These are phyloP conservation scores for Dolichopus griseipennis DNA, from an alignment of 2,888 invertebrate species.

Conservation along the genomic window DNA sequence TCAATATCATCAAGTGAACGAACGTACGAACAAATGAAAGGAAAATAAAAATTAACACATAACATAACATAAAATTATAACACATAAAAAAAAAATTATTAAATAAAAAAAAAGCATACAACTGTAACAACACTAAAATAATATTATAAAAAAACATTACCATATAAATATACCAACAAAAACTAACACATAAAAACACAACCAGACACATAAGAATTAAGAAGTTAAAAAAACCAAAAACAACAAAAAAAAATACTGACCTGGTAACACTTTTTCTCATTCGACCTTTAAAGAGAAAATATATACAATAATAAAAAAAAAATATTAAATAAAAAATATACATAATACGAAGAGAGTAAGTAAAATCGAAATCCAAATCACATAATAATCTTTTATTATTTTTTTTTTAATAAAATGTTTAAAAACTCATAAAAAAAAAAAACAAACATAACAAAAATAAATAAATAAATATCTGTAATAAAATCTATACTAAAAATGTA, in stretches of 20 bases:
- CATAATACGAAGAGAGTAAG: too few relatives aligned
- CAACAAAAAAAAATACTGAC: neutral
- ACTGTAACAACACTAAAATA: neutral
- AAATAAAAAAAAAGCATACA: neutral
- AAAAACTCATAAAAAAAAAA: too few relatives aligned
- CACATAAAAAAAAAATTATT: neutral
- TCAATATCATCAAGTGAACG: constrained; percentile 1
- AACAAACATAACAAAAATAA: too few relatives aligned
- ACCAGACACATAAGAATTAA: neutral
- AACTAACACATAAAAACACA: neutral
- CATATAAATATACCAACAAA: neutral
- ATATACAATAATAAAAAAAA: neutral
- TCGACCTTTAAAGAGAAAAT: neutral
- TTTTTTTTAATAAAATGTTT: neutral
- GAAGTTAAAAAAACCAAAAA: neutral
- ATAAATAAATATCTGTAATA: too few relatives aligned
- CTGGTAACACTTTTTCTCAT: constrained; percentile 4
- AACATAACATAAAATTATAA: neutral
- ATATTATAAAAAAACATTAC: neutral
- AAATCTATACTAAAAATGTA: too few relatives aligned
- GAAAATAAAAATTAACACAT: too few relatives aligned
- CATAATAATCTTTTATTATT: neutral
- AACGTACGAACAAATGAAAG: neutral
- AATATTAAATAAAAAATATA: too few relatives aligned
- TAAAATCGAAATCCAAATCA: too few relatives aligned